Conservation (phyloP, 2,888 invertebrate genomes). For the Acrocera orbiculus region DNA sequence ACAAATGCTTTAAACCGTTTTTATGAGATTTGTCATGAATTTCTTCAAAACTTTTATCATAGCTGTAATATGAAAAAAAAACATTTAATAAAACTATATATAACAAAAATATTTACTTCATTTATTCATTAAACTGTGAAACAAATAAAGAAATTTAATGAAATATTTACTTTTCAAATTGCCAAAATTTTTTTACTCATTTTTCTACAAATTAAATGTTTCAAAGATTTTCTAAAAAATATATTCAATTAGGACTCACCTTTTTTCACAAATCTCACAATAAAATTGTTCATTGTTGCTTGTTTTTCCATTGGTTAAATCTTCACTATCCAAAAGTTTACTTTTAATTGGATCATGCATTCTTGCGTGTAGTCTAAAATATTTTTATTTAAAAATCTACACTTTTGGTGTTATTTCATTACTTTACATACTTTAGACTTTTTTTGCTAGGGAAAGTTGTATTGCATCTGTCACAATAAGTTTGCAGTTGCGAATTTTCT, state of each 20-base stretch:
- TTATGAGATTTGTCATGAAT: slow-evolving; percentile 53
- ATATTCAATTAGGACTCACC: slow-evolving; percentile 14
- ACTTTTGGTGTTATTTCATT: too few species aligned
- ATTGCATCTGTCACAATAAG: too few species aligned
- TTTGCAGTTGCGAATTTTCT: too few species aligned
- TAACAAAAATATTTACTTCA: slow-evolving; percentile 21
- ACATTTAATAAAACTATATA: slow-evolving; percentile 3
- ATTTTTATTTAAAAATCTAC: too few species aligned
- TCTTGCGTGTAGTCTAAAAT: slow-evolving; percentile 42
- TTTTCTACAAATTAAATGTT: slow-evolving; percentile 29
- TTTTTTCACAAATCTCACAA: slow-evolving; percentile 38
- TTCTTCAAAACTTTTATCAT: slow-evolving; percentile 33
- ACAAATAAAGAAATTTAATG: too few species aligned
- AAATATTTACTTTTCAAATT: too few species aligned
- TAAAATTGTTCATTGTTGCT: slow-evolving; percentile 28
- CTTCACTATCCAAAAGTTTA: slow-evolving; percentile 21
- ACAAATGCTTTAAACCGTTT: slow-evolving; percentile 38
- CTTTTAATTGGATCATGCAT: slow-evolving; percentile 54
- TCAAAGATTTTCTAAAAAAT: background rate
- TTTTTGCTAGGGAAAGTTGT: too few species aligned
- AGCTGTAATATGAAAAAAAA: slow-evolving; percentile 10
- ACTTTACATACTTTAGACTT: too few species aligned
- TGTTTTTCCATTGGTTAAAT: slow-evolving; percentile 21
- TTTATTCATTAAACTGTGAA: too few species aligned
- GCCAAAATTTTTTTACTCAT: too few species aligned